Percentiles rank a stretch among this genome's conserved stretches.
These are phyloP conservation scores for Pterocles gutturalis DNA, from an alignment of 2,113 vertebrate species.

Conservation along the genomic window DNA sequence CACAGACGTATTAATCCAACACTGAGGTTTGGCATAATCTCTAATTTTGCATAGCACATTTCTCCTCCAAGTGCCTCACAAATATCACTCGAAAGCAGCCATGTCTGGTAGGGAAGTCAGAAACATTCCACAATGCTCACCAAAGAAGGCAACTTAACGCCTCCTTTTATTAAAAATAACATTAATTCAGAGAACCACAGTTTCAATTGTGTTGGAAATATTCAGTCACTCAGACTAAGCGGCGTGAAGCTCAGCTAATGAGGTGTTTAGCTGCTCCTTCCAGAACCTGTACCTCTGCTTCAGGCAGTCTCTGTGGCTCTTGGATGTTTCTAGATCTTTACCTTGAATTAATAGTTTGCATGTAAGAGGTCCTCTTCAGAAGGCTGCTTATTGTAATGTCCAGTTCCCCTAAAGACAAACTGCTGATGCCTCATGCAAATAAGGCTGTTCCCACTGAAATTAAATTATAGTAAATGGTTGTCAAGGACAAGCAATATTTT, in stretches of 20 bases:
- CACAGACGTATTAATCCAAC: conserved; percentile 42
- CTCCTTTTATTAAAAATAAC: conserved; percentile 68
- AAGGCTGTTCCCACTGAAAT: background rate
- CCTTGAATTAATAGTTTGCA: background rate
- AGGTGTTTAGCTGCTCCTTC: conserved; percentile 51
- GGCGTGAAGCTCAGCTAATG: conserved; percentile 37
- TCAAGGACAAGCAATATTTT: background rate
- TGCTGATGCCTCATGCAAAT: background rate
- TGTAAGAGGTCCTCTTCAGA: background rate
- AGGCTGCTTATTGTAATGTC: background rate
- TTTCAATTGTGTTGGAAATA: conserved; percentile 67
- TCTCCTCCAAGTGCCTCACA: conserved; percentile 53
- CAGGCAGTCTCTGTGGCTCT: conserved; percentile 10
- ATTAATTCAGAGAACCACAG: conserved; percentile 43
- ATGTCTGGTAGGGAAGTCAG: conserved; percentile 52
- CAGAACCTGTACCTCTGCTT: conserved; percentile 30
- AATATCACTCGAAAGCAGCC: conserved; percentile 36
- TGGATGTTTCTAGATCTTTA: background rate
- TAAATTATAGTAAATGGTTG: background rate
- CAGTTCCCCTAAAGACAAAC: background rate
- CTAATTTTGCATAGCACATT: conserved; percentile 51
- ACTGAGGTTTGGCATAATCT: conserved; percentile 61
- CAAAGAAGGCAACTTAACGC: conserved; percentile 55
- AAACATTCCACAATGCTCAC: conserved; percentile 51
- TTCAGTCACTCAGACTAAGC: conserved; percentile 17